These are phyloP conservation scores for Alosa alosa DNA, from an alignment of 2,113 vertebrate genomes.

Conservation along the genomic window DNA sequence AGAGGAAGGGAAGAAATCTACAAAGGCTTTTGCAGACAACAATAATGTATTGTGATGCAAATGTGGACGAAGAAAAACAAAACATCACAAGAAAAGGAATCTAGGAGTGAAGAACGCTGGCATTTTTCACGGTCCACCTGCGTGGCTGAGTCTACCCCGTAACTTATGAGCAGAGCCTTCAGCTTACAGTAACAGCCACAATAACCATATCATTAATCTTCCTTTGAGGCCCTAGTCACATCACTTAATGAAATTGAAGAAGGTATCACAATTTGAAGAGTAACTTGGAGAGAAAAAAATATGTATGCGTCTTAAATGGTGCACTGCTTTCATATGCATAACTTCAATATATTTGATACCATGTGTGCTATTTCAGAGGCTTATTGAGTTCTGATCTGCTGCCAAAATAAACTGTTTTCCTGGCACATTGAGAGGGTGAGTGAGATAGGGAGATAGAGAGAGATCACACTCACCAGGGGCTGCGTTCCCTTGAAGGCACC, in stretches of 20 bases:
- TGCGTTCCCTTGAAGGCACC: conserved; percentile 49
- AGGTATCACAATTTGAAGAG: not conserved
- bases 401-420: conserved; percentile 11
- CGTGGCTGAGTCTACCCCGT: not conserved
- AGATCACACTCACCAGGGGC: conserved; percentile 69
- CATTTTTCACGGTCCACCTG: not conserved
- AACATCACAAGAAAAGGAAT: conserved; percentile 1
- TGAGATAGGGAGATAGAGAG: not conserved
- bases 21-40: conserved; percentile 7
- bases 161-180: not conserved
- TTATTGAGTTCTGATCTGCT: not conserved
- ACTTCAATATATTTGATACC: not conserved
- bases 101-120: not conserved
- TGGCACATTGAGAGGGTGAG: not conserved
- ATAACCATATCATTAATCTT: conserved; percentile 5
- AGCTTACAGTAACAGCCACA: conserved; percentile 6
- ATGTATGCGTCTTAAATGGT: not conserved
- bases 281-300: not conserved
- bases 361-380: not conserved
- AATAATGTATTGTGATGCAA: conserved; percentile 11
- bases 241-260: conserved; percentile 11
- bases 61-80: conserved; percentile 15
- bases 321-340: not conserved
- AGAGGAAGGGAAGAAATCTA: not conserved
- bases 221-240: not conserved